Evolutionary conservation across 2,888 invertebrate species (phyloP).

Genomic region (Stomorhina lunata): DNA sequence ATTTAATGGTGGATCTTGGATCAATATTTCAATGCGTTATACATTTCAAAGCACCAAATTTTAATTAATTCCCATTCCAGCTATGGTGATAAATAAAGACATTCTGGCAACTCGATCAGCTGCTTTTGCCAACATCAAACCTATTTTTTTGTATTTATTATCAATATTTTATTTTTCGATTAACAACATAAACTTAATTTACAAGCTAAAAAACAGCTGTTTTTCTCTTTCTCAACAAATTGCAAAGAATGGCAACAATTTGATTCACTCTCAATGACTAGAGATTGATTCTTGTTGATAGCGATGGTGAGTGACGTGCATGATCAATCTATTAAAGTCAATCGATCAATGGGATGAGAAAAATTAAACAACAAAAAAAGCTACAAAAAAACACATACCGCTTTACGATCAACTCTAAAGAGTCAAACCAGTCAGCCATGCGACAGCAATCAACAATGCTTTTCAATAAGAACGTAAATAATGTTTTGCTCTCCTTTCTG

Average conservation of each 20-base stretch:
- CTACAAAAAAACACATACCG: slow-evolving; percentile 21
- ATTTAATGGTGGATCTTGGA: too few relatives aligned
- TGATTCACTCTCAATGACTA: slow-evolving; percentile 32
- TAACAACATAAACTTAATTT: slow-evolving; percentile 15
- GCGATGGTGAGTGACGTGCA: neutral
- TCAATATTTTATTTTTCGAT: slow-evolving; percentile 1
- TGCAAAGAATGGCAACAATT: slow-evolving; percentile 16
- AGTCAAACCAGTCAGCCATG: slow-evolving; percentile 31
- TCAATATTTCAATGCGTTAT: too few relatives aligned
- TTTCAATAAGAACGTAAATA: slow-evolving; percentile 18
- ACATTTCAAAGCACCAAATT: too few relatives aligned
- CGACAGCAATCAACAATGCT: slow-evolving; percentile 13
- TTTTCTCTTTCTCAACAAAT: neutral
- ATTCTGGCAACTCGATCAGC: slow-evolving; percentile 34
- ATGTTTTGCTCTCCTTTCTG: neutral
- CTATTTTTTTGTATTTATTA: slow-evolving; percentile 11
- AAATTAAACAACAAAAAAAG: slow-evolving; percentile 23
- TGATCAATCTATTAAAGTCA: slow-evolving; percentile 50
- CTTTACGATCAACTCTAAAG: slow-evolving; percentile 35
- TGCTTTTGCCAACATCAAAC: slow-evolving; percentile 1
- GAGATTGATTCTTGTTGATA: neutral
- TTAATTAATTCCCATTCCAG: too few relatives aligned
- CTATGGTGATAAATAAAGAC: neutral
- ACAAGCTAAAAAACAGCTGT: slow-evolving; percentile 39
- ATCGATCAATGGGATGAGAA: slow-evolving; percentile 47